Evolutionary conservation across 2,888 invertebrate species (phyloP), one percentile per base, ranked within the genome.

Genomic region (Endotricha flammealis): DNA sequence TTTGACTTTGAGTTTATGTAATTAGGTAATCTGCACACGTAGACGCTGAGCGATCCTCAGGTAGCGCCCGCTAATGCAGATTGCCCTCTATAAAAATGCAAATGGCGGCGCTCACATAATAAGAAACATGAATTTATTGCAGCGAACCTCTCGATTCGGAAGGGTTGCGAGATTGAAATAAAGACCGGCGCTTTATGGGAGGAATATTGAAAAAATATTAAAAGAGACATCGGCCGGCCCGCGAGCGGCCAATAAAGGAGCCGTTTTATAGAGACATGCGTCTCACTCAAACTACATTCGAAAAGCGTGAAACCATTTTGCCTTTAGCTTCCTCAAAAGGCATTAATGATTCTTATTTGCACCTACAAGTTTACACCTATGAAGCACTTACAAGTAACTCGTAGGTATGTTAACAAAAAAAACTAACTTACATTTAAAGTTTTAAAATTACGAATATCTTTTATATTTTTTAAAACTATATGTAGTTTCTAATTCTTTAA

Each of bases 121-220:
- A 23, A 35, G 22, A 29, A 35, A 28, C 29, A 29, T 1, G 29
- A 22, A 29, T 23, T 35, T 14, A 29, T 29, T 20, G 13, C 29
- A 20, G 12, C 22, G 28, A 35, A 11, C 25, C 23, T 12, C 12
- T 35, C 27, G 12, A 29, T 29, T 35, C 29, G 29, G 29, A 29
- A 22, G 29, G 29, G 29, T 20, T 29, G 13, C 29, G 10, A 13
- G 35, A 35, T 35, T 35, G 35, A 35, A 35, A 35, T 35, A 35
- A 35, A 29, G 12, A 23, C 13, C 22, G 12, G 12, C 27, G 8
- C 32, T 41, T 43, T 45, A 45, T 41, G 39, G 29, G 36, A 39
- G 43, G 41, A 33, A 46, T 41, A 43, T 43, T 39, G 46, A 43
- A 43, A 42, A 46, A 42, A 43, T 41, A 41, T 46, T 34, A 38